Evolutionary conservation across 1,140 invertebrate genomes (phyloP).

Genomic region (Periplaneta americana): DNA sequence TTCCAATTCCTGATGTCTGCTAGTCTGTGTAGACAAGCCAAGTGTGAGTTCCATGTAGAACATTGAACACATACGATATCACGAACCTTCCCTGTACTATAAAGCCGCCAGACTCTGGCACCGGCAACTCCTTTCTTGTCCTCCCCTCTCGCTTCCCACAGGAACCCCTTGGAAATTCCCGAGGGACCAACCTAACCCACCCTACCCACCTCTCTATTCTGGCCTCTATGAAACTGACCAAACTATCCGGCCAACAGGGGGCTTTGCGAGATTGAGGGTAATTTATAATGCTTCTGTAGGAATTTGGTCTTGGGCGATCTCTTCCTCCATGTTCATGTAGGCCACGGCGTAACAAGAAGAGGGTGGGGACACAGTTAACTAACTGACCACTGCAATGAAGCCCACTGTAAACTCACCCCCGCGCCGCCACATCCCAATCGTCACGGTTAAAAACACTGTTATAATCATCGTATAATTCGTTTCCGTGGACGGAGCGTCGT

Average conservation of each 20-base stretch:
- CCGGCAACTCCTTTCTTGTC: background rate
- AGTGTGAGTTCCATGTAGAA: background rate
- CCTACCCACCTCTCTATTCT: background rate
- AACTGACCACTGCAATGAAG: background rate
- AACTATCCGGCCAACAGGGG: background rate
- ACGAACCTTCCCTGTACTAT: background rate
- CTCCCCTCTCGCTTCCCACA: background rate
- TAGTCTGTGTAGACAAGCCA: background rate
- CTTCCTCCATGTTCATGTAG: background rate
- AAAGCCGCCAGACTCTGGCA: background rate
- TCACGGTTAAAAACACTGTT: background rate
- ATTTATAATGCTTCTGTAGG: conserved; percentile 9
- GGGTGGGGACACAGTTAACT: background rate
- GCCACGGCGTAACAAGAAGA: background rate
- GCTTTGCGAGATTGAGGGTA: conserved; percentile 7
- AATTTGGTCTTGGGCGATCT: background rate
- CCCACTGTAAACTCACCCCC: background rate
- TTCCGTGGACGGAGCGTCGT: background rate
- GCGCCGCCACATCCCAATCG: background rate
- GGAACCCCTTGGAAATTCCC: background rate
- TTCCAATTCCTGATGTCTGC: background rate
- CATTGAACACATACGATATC: too few species aligned
- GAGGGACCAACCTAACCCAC: background rate
- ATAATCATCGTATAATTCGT: conserved; percentile 5
- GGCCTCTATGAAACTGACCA: background rate